phyloP scores from a whole-genome alignment of 2,113 vertebrate species.

The Actenoides lindsayi region DNA sequence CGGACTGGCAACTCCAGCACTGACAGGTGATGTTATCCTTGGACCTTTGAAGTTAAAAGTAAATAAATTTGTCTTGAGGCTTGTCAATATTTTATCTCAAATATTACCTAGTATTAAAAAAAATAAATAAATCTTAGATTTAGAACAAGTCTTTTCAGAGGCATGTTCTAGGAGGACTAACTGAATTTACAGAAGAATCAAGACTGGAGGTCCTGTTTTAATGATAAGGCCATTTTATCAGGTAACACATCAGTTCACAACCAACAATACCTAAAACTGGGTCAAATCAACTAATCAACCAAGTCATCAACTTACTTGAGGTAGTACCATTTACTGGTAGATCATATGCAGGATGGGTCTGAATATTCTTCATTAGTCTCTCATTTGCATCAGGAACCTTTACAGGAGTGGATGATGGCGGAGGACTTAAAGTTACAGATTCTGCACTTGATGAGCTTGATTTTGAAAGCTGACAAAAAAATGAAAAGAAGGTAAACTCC shows the following conservation, averaged over 20 bases:
- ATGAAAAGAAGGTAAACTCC: background rate
- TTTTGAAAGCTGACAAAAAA: constrained; percentile 67
- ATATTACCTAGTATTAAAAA: background rate
- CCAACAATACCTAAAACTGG: background rate
- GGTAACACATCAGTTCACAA: background rate
- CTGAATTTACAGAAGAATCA: background rate
- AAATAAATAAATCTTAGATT: background rate
- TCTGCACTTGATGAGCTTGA: constrained; percentile 65
- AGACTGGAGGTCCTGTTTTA: background rate
- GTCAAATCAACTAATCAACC: background rate
- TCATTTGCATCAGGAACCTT: constrained; percentile 80
- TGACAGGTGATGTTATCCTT: constrained; percentile 66
- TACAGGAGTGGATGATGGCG: constrained; percentile 38
- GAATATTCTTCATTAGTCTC: constrained; percentile 74
- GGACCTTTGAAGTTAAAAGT: constrained; percentile 63
- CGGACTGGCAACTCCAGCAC: constrained; percentile 78
- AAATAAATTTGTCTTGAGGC: background rate
- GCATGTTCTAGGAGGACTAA: background rate
- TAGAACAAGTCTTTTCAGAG: background rate
- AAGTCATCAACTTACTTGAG: constrained; percentile 64
- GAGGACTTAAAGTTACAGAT: constrained; percentile 56
- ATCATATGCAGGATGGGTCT: constrained; percentile 75
- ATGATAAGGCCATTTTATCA: background rate
- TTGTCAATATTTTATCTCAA: background rate
- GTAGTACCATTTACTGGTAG: constrained; percentile 74